A percentile compares a stretch with the other conserved stretches of the same genome.
Conservation (phyloP, 2,113 vertebrate species). For the Trachemys scripta region DNA sequence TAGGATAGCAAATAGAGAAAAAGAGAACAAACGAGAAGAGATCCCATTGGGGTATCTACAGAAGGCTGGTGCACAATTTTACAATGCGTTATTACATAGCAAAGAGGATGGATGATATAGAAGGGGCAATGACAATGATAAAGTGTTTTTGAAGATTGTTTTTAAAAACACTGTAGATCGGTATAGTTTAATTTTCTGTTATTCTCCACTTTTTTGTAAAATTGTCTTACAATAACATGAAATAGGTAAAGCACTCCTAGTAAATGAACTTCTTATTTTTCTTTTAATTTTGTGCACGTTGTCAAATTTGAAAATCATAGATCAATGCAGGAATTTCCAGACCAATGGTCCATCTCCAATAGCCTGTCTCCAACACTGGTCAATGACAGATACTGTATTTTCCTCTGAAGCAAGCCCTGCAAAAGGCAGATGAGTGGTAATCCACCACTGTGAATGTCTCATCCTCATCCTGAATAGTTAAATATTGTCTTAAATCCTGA, state of each 20-base stretch:
- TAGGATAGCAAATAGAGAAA: not conserved
- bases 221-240: not conserved
- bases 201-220: fast-evolving
- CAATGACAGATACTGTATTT: not conserved
- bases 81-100: not conserved
- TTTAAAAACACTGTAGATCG: fast-evolving
- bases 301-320: fast-evolving
- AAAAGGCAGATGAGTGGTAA: constrained; percentile 26
- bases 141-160: not conserved
- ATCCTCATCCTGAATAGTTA: not conserved
- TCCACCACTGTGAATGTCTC: constrained; percentile 4
- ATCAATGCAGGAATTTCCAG: not conserved
- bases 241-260: not conserved
- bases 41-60: not conserved
- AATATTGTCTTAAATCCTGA: not conserved
- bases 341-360: not conserved
- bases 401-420: not conserved
- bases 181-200: not conserved
- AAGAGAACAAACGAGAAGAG: fast-evolving
- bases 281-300: not conserved
- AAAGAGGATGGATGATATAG: fast-evolving
- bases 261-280: not conserved
- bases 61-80: not conserved
- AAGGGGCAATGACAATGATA: not conserved
- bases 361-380: not conserved